phyloP scores from a whole-genome alignment of 2,888 invertebrate genomes.

The Chaitophorus viminalis region DNA sequence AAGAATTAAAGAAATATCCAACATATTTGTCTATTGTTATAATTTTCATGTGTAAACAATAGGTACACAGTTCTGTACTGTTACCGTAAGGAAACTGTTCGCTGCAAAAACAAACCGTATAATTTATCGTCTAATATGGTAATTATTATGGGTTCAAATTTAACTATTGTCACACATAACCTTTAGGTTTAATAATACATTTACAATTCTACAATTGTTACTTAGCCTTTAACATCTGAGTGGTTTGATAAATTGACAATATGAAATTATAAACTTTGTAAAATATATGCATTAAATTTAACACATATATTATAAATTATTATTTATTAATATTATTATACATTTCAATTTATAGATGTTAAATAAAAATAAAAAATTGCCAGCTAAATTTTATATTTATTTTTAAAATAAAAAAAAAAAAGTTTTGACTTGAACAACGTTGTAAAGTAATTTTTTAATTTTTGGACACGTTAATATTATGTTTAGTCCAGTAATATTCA shows the following conservation, averaged over 20 bases:
- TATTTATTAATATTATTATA: too few species aligned
- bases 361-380: too few species aligned
- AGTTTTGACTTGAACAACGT: too few species aligned
- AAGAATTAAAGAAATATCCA: neutral
- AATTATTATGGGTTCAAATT: constrained; percentile 29
- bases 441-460: too few species aligned
- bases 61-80: neutral
- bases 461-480: too few species aligned
- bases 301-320: too few species aligned
- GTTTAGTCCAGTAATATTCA: too few species aligned
- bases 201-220: neutral
- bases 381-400: too few species aligned
- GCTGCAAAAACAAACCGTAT: constrained; percentile 10
- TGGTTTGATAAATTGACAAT: neutral
- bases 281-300: too few species aligned
- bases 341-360: too few species aligned
- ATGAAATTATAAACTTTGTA: too few species aligned
- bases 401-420: too few species aligned
- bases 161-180: constrained; percentile 23
- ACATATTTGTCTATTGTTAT: neutral
- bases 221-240: neutral
- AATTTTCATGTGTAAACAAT: neutral
- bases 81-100: neutral
- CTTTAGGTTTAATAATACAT: constrained; percentile 16
- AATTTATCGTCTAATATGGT: constrained; percentile 13